phyloP scores from a whole-genome alignment of 2,888 invertebrate species.

The Rotaria socialis region DNA sequence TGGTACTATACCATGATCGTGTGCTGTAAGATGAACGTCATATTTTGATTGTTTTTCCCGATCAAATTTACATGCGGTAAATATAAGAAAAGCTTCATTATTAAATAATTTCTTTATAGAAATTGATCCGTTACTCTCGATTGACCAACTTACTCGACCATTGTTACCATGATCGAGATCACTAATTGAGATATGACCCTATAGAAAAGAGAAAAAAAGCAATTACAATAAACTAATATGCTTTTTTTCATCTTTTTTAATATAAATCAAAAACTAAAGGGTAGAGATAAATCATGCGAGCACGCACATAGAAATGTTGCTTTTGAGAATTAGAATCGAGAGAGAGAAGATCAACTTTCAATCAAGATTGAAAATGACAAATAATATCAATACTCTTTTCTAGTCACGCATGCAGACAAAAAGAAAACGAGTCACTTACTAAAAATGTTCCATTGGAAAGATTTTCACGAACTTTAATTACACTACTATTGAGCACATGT shows the following conservation, averaged over 20 bases:
- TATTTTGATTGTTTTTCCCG: not conserved
- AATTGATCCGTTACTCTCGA: not conserved
- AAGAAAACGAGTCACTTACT: not conserved
- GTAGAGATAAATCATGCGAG: not conserved
- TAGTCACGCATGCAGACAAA: not conserved
- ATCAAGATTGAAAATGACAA: not conserved
- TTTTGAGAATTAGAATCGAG: not conserved
- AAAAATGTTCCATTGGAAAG: not conserved
- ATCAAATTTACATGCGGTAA: not conserved
- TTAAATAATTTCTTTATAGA: not conserved
- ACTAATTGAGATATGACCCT: slow-evolving; percentile 25
- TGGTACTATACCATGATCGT: not conserved
- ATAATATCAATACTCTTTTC: not conserved
- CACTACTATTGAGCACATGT: not conserved
- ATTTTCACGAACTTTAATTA: not conserved
- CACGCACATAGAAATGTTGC: not conserved
- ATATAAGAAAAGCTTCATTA: slow-evolving; percentile 4
- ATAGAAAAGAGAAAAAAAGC: not conserved
- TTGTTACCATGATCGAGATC: not conserved
- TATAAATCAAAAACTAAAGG: not conserved
- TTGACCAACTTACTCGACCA: not conserved
- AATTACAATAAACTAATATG: not conserved
- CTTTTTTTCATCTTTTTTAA: not conserved
- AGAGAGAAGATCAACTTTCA: not conserved
- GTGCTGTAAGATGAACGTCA: not conserved